Evolutionary conservation across 2,888 invertebrate genomes (phyloP), one percentile per base, ranked within the genome.

Genomic region (Tuta absoluta): DNA sequence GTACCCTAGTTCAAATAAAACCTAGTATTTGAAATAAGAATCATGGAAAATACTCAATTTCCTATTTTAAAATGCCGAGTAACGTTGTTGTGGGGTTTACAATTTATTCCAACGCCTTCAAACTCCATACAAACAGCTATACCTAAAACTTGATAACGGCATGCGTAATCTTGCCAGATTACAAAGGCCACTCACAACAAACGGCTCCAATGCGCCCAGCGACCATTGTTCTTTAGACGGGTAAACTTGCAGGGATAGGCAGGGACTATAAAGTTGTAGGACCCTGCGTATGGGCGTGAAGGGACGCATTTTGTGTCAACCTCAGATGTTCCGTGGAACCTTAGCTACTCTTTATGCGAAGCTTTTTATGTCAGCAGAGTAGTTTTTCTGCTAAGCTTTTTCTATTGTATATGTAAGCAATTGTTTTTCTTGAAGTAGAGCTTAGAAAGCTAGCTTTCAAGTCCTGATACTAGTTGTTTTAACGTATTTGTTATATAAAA

Each of bases 151-250:
- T 41, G 38, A 28, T 24, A n/a, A 38, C 24, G 12, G 11, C 41
- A 14, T 14, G 59, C 45, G 59, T 59, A 45, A 59, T 59, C 59
- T 59, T 17, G 14, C 45, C 38, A 23, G 59, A 38, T 45, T 38
- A 59, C 59, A 59, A 59, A 45, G 59, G 41, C 59, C 59, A 59
- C 59, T 59, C 33, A 59, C 41, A 59, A 45, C 59, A 45, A 58
- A 24, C 59, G 14, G 41, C 45, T 24, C 11, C 41, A 41, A 24
- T 59, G 38, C 37, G 59, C 14, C n/a, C 1, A 23, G 17, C 59
- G 23, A 56, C 56, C 59, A 59, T 59, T 59, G 59, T 41, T 59
- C 59, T 41, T 59, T 41, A 41, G 59, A 45, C 23, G 45, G 23
- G 23, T 41, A 59, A 59, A 59, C 41, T 59, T 59, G 28, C 24